Evolutionary conservation across 1,140 invertebrate species (phyloP).

Genomic region (Danaus melanippus): DNA sequence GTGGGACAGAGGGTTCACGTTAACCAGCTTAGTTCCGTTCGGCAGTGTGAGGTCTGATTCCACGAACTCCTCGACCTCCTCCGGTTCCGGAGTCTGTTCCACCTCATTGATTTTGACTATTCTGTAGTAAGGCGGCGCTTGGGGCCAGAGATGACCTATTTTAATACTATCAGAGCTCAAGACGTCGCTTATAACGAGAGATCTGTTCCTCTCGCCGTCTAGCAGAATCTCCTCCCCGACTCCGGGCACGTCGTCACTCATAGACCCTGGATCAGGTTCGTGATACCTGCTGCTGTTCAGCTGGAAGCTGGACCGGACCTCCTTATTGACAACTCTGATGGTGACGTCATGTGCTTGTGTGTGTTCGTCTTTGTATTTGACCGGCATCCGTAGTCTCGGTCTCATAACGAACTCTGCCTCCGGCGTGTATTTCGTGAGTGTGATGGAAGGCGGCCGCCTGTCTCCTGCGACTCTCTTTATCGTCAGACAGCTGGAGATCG

Average conservation of each 20-base stretch:
- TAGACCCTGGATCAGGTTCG: conserved; percentile 9
- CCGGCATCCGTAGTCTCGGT: conserved; percentile 33
- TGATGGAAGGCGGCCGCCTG: conserved; percentile 29
- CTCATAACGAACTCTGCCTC: background rate
- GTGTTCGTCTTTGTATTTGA: conserved; percentile 27
- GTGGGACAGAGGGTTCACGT: conserved; percentile 51
- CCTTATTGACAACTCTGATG: conserved; percentile 30
- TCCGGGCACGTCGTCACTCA: conserved; percentile 33
- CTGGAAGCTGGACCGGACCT: background rate
- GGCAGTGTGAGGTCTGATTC: conserved; percentile 30
- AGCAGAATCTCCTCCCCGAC: conserved; percentile 51
- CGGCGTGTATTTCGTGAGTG: conserved; percentile 32
- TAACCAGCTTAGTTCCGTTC: conserved; percentile 44
- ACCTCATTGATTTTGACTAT: conserved; percentile 47
- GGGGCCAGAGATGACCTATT: conserved; percentile 40
- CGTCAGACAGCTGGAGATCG: conserved; percentile 23
- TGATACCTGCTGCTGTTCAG: background rate
- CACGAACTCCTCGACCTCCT: conserved; percentile 1
- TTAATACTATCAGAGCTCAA: conserved; percentile 27
- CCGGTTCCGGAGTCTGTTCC: conserved; percentile 10
- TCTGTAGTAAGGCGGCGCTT: conserved; percentile 54
- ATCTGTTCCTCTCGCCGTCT: conserved; percentile 30
- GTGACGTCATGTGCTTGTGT: conserved; percentile 21
- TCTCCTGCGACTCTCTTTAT: conserved; percentile 20
- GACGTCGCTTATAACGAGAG: conserved; percentile 34